Conservation (phyloP, 2,797 vertebrate species). For the Chiloscyllium punctatum region DNA sequence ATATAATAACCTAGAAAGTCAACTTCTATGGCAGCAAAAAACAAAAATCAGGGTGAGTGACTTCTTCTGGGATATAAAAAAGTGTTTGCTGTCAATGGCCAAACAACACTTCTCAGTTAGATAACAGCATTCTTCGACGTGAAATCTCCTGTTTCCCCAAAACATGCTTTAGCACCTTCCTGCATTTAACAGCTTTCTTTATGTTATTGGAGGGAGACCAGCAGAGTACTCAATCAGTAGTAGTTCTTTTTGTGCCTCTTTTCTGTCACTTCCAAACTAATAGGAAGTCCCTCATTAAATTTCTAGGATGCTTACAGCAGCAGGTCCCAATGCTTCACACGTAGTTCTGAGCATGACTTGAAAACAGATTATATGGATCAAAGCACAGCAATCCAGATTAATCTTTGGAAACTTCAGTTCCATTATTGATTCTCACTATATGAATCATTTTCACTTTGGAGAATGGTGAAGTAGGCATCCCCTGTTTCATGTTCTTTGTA, state of each 20-base stretch:
- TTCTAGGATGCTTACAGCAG: neutral
- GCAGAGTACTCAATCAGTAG: neutral
- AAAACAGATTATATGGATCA: neutral
- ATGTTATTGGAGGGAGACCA: neutral
- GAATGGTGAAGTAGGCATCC: neutral
- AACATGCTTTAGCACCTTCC: neutral
- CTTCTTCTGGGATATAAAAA: neutral
- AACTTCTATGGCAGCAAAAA: neutral
- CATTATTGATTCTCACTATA: neutral
- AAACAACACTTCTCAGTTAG: neutral
- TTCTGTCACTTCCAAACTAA: neutral
- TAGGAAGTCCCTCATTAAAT: neutral
- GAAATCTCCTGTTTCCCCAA: neutral
- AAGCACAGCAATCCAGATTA: neutral
- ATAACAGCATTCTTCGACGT: neutral
- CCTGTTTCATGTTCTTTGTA: neutral
- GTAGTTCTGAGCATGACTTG: neutral
- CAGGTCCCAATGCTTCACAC: neutral
- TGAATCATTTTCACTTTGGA: neutral
- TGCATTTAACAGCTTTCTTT: neutral
- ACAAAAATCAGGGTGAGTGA: neutral
- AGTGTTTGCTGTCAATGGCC: neutral
- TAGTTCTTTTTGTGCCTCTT: neutral
- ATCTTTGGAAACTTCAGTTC: neutral
- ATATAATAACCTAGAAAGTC: neutral